phyloP scores from a whole-genome alignment of 2,797 vertebrate species.

The Pangasius macronema region DNA sequence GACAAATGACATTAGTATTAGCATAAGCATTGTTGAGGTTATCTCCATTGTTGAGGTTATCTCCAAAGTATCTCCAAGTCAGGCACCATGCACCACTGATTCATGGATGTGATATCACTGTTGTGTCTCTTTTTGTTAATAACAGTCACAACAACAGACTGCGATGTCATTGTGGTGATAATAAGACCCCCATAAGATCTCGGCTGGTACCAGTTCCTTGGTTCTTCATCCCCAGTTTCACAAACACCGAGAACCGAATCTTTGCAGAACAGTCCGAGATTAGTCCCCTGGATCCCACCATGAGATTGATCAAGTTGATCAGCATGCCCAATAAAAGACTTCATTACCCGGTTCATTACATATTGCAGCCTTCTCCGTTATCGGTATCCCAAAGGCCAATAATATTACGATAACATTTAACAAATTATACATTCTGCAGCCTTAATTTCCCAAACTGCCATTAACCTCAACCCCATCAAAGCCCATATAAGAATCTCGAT shows the following conservation, averaged over 20 bases:
- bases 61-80: too few relatives aligned
- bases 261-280: background rate
- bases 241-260: background rate
- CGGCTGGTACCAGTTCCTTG: background rate
- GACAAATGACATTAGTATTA: background rate
- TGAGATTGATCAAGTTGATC: slow-evolving; percentile 21
- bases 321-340: slow-evolving; percentile 4
- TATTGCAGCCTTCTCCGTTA: background rate
- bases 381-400: slow-evolving; percentile 25
- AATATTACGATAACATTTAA: slow-evolving; percentile 29
- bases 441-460: slow-evolving; percentile 16
- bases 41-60: background rate
- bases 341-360: slow-evolving; percentile 14
- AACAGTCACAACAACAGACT: background rate
- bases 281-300: background rate
- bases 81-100: background rate
- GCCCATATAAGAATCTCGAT: background rate
- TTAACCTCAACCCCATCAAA: slow-evolving; percentile 22
- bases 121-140: background rate
- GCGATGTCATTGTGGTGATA: background rate
- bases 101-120: background rate
- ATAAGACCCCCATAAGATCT: background rate
- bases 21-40: background rate
- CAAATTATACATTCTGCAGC: slow-evolving; percentile 15
- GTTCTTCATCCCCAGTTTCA: background rate